These are phyloP conservation scores for Gymnothorax reevesii DNA, from an alignment of 2,797 vertebrate species.

Conservation along the genomic window DNA sequence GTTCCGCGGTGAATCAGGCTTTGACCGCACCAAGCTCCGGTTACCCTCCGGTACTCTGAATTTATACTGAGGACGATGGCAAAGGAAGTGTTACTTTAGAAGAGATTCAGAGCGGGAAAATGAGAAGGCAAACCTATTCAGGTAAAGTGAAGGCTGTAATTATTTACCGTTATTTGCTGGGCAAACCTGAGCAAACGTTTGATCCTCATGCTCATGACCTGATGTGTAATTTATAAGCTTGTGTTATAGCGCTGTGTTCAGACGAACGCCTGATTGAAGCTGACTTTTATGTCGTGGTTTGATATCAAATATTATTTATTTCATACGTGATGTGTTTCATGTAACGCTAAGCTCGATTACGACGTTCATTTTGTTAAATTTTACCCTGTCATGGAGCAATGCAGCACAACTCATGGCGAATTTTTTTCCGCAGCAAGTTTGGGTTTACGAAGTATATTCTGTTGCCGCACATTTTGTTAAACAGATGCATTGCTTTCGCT, in stretches of 20 bases:
- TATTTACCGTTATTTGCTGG: not conserved
- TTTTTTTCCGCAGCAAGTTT: not conserved
- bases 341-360: not conserved
- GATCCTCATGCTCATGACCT: not conserved
- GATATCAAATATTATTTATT: not conserved
- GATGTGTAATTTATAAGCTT: not conserved
- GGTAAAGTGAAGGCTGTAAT: not conserved
- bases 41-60: not conserved
- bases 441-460: not conserved
- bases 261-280: not conserved
- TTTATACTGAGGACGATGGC: not conserved
- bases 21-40: not conserved
- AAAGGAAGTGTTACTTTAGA: conserved; percentile 6
- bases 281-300: not conserved
- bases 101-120: not conserved
- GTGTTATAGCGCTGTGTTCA: not conserved
- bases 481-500: not conserved
- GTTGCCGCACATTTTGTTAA: not conserved
- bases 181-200: not conserved
- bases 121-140: no score
- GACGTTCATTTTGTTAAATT: not conserved
- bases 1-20: not conserved
- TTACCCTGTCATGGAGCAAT: not conserved
- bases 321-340: not conserved
- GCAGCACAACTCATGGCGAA: not conserved